phyloP scores from a whole-genome alignment of 1,140 invertebrate genomes.

The Chironomus striatipennis region DNA sequence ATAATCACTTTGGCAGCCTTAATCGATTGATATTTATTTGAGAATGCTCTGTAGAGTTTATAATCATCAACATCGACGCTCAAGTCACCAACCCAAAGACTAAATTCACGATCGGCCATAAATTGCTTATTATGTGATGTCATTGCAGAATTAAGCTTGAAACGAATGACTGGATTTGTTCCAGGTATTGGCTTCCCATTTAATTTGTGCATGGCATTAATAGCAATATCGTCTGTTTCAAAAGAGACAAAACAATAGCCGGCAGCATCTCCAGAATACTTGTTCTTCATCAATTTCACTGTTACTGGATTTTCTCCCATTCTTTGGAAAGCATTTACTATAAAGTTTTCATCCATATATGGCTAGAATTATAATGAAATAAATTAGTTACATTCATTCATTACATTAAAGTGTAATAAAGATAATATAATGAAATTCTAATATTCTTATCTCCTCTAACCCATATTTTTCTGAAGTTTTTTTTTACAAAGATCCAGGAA shows the following conservation, averaged over 20 bases:
- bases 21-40: slow-evolving; percentile 82
- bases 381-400: too few relatives aligned
- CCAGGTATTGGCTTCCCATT: slow-evolving; percentile 91
- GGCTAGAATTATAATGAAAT: slow-evolving; percentile 36
- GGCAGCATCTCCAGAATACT: slow-evolving; percentile 81
- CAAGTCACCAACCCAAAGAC: slow-evolving; percentile 93
- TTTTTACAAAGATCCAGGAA: too few relatives aligned
- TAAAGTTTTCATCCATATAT: slow-evolving; percentile 91
- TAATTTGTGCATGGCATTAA: slow-evolving; percentile 91
- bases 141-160: slow-evolving; percentile 83
- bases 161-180: slow-evolving; percentile 64
- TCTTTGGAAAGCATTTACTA: slow-evolving; percentile 79
- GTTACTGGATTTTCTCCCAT: slow-evolving; percentile 73
- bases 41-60: slow-evolving; percentile 84
- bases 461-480: too few relatives aligned
- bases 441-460: too few relatives aligned
- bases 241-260: slow-evolving; percentile 96
- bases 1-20: slow-evolving; percentile 93
- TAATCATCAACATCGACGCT: slow-evolving; percentile 95
- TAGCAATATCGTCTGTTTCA: slow-evolving; percentile 80
- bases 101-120: slow-evolving; percentile 74
- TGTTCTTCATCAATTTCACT: slow-evolving; percentile 81
- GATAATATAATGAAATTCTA: too few relatives aligned
- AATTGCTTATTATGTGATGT: slow-evolving; percentile 60
- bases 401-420: too few relatives aligned